Conservation (phyloP, 2,888 invertebrate species). For the Drosophila sordidapex region DNA sequence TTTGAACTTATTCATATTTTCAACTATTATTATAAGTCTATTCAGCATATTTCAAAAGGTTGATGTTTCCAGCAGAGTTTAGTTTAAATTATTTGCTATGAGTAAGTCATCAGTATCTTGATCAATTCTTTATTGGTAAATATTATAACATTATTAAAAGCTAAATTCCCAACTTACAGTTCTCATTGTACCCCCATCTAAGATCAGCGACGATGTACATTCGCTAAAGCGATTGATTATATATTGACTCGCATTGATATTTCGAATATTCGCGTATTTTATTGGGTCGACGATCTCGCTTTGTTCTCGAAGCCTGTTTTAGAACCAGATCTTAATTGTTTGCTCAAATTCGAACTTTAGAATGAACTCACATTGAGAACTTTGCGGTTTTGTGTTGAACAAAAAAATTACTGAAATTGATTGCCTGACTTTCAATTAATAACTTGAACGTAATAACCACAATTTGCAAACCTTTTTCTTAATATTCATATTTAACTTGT, state of each 20-base stretch:
- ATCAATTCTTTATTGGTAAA: not conserved
- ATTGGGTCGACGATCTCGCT: conserved; percentile 17
- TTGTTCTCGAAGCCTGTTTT: conserved; percentile 20
- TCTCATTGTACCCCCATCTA: not conserved
- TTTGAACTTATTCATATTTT: not conserved
- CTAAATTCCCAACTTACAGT: not conserved
- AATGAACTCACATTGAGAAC: not conserved
- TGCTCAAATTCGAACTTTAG: not conserved
- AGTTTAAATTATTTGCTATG: no score
- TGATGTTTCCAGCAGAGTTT: not conserved
- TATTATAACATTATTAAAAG: not conserved
- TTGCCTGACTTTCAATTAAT: not conserved
- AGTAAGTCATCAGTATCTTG: not conserved
- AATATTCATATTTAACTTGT: conserved; percentile 6
- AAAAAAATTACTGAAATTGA: not conserved
- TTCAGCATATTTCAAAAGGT: not conserved
- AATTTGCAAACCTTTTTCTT: not conserved
- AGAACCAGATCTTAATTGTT: conserved; percentile 26
- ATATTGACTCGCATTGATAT: not conserved
- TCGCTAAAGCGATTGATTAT: not conserved
- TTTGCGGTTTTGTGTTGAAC: not conserved
- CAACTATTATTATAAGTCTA: not conserved
- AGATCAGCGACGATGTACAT: not conserved
- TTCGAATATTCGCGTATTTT: not conserved
- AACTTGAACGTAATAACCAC: not conserved